Conservation (phyloP, 2,888 invertebrate genomes). For the Aphidoletes aphidimyza region DNA sequence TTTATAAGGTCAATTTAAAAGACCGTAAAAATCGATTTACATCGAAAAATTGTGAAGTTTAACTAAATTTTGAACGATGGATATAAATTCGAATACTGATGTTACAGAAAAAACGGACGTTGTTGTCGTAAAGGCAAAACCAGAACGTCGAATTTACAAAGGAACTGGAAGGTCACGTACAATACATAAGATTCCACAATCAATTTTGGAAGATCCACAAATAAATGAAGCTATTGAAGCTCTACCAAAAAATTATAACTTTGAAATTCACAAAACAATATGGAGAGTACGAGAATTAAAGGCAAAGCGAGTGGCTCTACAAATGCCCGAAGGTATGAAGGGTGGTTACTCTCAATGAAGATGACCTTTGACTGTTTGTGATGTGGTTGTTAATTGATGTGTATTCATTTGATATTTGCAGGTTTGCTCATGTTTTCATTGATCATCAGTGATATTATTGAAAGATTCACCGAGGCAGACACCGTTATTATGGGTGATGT, state of each 20-base stretch:
- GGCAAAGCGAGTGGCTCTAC: constrained; percentile 90
- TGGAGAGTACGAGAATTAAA: constrained; percentile 91
- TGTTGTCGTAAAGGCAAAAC: constrained; percentile 81
- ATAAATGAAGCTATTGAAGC: constrained; percentile 78
- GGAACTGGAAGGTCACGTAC: constrained; percentile 71
- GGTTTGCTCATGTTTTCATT: constrained; percentile 90
- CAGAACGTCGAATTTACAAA: constrained; percentile 82
- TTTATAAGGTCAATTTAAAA: no score
- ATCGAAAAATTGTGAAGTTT: not conserved
- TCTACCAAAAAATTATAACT: constrained; percentile 95
- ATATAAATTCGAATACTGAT: not conserved
- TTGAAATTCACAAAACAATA: constrained; percentile 97
- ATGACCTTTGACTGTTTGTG: no score
- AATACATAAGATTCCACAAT: constrained; percentile 83
- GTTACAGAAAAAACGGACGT: constrained; percentile 60
- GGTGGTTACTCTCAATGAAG: not conserved
- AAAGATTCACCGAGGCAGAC: constrained; percentile 87
- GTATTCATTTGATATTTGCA: constrained; percentile 59
- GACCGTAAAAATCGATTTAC: not conserved
- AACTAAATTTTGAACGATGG: not conserved
- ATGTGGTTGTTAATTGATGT: not conserved
- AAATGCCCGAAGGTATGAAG: constrained; percentile 93
- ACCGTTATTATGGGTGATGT: constrained; percentile 98
- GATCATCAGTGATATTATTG: constrained; percentile 91
- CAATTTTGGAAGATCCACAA: constrained; percentile 78